A percentile compares a stretch with the other conserved stretches of the same genome.
Evolutionary conservation across 2,888 invertebrate genomes (phyloP).

Genomic region (Ormyrus labotus): DNA sequence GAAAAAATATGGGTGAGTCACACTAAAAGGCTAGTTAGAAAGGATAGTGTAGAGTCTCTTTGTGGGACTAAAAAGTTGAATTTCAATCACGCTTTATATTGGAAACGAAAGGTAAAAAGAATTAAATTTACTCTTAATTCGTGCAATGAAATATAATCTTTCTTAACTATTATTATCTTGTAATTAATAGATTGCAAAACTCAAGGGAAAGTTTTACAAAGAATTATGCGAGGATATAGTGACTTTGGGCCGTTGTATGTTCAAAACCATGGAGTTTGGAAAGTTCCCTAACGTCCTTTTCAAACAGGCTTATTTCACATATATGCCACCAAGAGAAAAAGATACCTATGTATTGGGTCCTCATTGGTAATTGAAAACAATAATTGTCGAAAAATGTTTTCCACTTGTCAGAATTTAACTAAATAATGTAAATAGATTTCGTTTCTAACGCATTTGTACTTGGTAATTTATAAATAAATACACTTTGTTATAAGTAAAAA

Average conservation of each 20-base stretch:
- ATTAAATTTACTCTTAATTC: neutral
- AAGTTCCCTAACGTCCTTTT: slow-evolving; percentile 67
- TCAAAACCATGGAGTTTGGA: slow-evolving; percentile 68
- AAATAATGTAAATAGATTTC: too few relatives aligned
- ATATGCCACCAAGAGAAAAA: slow-evolving; percentile 66
- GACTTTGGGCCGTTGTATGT: slow-evolving; percentile 61
- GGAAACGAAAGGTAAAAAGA: slow-evolving; percentile 61
- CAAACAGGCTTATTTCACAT: slow-evolving; percentile 69
- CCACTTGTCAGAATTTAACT: too few relatives aligned
- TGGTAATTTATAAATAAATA: neutral
- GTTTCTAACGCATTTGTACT: too few relatives aligned
- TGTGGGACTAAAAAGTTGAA: slow-evolving; percentile 58
- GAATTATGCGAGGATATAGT: slow-evolving; percentile 64
- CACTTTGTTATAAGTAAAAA: neutral
- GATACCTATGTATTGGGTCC: slow-evolving; percentile 64
- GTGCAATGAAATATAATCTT: too few relatives aligned
- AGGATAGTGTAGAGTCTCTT: slow-evolving; percentile 58
- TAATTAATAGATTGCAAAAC: slow-evolving; percentile 62
- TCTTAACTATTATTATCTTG: slow-evolving; percentile 2
- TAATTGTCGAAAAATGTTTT: too few relatives aligned
- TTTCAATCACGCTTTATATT: slow-evolving; percentile 58
- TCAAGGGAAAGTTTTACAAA: slow-evolving; percentile 63
- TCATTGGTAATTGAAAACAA: neutral
- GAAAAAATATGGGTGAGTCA: slow-evolving; percentile 59
- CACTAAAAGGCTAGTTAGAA: slow-evolving; percentile 10